Conservation (phyloP, 2,797 vertebrate genomes). For the Clamator glandarius region DNA sequence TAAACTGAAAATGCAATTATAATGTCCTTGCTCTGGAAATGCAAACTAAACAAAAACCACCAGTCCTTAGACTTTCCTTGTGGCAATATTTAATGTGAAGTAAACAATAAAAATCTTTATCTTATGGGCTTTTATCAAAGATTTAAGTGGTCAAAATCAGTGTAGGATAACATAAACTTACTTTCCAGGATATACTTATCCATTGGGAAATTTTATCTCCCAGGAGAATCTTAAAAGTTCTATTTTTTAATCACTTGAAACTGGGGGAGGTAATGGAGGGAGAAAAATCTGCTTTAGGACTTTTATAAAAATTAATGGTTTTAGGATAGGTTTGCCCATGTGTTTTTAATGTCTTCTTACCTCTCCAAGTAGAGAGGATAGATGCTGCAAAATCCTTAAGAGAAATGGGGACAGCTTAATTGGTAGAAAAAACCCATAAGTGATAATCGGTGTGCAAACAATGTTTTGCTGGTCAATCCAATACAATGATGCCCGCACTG, state of each 20-base stretch:
- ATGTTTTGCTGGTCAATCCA: too few relatives aligned
- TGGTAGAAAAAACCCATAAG: too few relatives aligned
- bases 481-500: too few relatives aligned
- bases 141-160: neutral
- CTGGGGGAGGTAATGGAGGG: neutral
- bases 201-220: too few relatives aligned
- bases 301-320: neutral
- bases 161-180: neutral
- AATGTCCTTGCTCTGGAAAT: neutral
- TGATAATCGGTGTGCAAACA: too few relatives aligned
- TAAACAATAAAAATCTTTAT: neutral
- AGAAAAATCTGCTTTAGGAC: neutral
- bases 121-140: neutral
- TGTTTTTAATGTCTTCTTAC: neutral
- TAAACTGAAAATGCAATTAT: neutral
- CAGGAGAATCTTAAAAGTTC: neutral
- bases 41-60: neutral
- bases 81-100: neutral
- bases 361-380: neutral
- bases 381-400: neutral
- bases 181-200: too few relatives aligned
- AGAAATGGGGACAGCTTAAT: too few relatives aligned
- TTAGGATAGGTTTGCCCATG: neutral
- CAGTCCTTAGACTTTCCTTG: neutral
- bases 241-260: neutral